Percentiles rank a stretch among this genome's conserved stretches.
Conservation (phyloP, 2,113 vertebrate species). For the Panthera tigris region DNA sequence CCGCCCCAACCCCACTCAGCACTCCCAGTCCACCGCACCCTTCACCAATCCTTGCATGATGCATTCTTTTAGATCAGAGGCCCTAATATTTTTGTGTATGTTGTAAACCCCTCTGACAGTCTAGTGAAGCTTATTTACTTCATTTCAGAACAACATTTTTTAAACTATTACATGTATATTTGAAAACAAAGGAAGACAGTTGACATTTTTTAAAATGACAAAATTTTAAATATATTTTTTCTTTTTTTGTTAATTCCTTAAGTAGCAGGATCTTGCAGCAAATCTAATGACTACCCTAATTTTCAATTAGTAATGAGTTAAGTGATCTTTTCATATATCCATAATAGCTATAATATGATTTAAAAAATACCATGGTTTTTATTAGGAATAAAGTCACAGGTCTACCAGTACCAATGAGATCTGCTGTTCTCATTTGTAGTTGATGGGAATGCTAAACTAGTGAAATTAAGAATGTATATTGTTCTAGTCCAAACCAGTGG, state of each 20-base stretch:
- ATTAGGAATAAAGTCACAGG: background rate
- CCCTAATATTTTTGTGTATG: background rate
- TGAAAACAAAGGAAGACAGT: background rate
- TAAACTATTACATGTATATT: background rate
- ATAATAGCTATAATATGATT: background rate
- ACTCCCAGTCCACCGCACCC: fast-evolving
- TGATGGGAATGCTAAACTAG: background rate
- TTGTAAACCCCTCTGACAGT: background rate
- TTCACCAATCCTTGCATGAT: background rate
- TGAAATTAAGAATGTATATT: background rate
- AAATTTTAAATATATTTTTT: background rate
- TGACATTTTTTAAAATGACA: background rate
- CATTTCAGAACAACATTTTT: background rate
- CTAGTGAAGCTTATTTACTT: background rate
- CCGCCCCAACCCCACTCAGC: too few species aligned
- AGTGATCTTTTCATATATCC: background rate
- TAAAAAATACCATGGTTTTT: background rate
- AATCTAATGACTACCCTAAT: background rate
- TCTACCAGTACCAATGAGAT: background rate
- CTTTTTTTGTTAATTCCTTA: background rate
- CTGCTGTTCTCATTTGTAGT: background rate
- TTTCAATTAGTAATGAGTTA: background rate
- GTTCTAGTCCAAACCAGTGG: background rate
- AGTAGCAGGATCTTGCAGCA: background rate
- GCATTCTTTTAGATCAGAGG: background rate